These are phyloP conservation scores for Gorsachius magnificus DNA, from an alignment of 2,797 vertebrate species.

Conservation along the genomic window DNA sequence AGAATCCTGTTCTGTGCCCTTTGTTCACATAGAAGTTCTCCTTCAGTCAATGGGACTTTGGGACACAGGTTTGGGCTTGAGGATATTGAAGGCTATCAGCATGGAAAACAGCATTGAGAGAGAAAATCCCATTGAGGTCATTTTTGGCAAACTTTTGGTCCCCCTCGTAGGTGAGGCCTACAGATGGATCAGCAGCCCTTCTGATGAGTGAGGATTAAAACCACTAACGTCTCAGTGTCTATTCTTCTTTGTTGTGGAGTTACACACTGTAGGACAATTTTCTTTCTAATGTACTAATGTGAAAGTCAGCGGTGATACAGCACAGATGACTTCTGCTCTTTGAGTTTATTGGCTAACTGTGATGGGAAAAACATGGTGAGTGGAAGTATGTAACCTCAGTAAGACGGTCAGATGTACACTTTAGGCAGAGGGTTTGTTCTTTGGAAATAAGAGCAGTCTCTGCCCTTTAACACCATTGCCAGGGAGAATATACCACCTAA, in stretches of 20 bases:
- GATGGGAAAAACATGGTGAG: background rate
- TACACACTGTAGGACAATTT: background rate
- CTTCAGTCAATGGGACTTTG: background rate
- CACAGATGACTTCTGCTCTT: background rate
- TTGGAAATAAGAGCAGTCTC: background rate
- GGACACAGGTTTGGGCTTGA: background rate
- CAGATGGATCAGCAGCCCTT: background rate
- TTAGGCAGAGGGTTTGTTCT: background rate
- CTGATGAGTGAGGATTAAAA: background rate
- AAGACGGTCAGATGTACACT: background rate
- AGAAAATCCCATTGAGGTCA: background rate
- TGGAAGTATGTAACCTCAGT: background rate
- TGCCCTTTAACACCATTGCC: background rate
- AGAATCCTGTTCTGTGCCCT: background rate
- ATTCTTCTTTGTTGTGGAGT: background rate
- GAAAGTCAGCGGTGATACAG: background rate
- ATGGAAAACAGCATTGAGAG: background rate
- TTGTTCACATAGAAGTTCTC: background rate
- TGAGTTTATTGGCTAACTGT: background rate
- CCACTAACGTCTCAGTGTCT: background rate
- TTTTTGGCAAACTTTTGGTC: background rate
- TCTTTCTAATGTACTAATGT: background rate
- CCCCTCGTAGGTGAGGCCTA: background rate
- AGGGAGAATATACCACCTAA: background rate
- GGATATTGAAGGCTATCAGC: background rate